Percentiles rank a stretch among this genome's conserved stretches.
Conservation (phyloP, 2,113 vertebrate species). For the Vulpes lagopus region DNA sequence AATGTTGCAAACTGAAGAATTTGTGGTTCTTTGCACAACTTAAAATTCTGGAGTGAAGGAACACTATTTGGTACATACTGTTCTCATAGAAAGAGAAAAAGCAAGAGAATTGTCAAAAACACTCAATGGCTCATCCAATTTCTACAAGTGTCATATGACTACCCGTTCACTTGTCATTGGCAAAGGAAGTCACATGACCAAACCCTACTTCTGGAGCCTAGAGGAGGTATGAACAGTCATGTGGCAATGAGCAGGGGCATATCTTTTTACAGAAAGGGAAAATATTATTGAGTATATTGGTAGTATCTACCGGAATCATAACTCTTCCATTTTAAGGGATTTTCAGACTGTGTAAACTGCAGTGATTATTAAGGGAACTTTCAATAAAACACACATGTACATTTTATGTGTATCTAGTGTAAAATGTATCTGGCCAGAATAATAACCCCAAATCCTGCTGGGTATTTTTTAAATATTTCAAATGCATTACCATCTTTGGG, state of each 20-base stretch:
- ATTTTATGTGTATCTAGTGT: neutral
- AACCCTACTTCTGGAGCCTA: neutral
- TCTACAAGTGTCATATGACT: neutral
- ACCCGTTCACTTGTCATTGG: neutral
- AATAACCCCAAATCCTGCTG: neutral
- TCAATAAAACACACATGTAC: neutral
- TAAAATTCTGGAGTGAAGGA: neutral
- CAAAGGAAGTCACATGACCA: neutral
- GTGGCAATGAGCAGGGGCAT: rapidly evolving
- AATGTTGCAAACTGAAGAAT: neutral
- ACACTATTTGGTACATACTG: neutral
- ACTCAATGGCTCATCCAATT: neutral
- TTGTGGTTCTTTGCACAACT: neutral
- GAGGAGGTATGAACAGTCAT: neutral
- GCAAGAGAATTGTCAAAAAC: neutral
- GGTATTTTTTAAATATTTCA: neutral
- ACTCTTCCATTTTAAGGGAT: neutral
- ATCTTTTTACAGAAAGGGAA: neutral
- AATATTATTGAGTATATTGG: neutral
- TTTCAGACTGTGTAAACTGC: neutral
- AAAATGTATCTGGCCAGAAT: neutral
- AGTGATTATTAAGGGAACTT: neutral
- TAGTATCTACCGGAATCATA: neutral
- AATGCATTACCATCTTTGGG: neutral
- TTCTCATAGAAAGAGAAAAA: neutral